Evolutionary conservation across 2,888 invertebrate species (phyloP).

Genomic region (Cosmorhoe ocellata): DNA sequence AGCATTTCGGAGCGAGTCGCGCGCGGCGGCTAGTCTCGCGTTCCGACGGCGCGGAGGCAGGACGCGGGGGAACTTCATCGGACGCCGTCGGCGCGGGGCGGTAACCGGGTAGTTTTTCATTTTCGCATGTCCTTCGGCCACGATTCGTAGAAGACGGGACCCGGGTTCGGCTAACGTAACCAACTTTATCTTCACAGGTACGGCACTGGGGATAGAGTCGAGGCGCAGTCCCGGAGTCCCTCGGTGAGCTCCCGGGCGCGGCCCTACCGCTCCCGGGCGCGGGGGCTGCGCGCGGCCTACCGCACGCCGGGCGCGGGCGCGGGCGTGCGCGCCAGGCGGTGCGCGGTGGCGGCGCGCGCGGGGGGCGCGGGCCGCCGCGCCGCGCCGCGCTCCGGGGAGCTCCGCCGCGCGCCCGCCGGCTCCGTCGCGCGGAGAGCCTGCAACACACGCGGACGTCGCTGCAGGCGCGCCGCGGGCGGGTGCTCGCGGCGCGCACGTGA

Average conservation of each 20-base stretch:
- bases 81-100: neutral
- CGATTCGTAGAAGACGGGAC: too few relatives aligned
- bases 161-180: too few relatives aligned
- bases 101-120: neutral
- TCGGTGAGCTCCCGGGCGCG: too few relatives aligned
- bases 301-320: conserved; percentile 29
- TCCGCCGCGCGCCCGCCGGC: conserved; percentile 32
- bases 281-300: too few relatives aligned
- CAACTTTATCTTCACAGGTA: too few relatives aligned
- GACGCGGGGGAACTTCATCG: neutral
- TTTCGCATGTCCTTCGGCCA: too few relatives aligned
- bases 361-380: conserved; percentile 22
- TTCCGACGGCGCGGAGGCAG: neutral
- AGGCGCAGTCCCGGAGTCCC: too few relatives aligned
- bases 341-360: conserved; percentile 40
- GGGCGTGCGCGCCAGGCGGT: conserved; percentile 33
- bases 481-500: conserved; percentile 27
- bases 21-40: conserved; percentile 1
- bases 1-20: conserved; percentile 1
- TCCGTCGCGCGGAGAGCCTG: conserved; percentile 29
- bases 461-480: conserved; percentile 37
- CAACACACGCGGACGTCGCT: conserved; percentile 42
- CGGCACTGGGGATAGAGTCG: too few relatives aligned
- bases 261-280: too few relatives aligned
- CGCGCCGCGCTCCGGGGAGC: conserved; percentile 17